Conservation (phyloP, 2,888 invertebrate genomes). For the Parascotia fuliginaria region DNA sequence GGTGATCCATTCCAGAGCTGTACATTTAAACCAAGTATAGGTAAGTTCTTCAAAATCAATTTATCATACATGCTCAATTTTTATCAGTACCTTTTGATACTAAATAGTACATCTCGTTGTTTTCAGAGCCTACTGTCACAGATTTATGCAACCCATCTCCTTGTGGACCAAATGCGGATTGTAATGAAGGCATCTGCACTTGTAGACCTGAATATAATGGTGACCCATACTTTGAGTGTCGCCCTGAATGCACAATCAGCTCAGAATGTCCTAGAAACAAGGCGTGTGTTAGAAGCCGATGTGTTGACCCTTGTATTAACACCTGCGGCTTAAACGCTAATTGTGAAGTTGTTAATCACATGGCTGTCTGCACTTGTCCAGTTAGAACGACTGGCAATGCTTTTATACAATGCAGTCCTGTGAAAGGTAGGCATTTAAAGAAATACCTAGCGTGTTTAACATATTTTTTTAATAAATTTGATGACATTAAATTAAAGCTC, state of each 20-base stretch:
- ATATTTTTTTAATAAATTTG: background rate
- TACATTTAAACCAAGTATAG: constrained; percentile 81
- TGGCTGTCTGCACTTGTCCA: constrained; percentile 92
- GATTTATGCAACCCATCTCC: constrained; percentile 88
- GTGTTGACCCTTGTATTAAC: constrained; percentile 90
- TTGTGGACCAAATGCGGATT: constrained; percentile 87
- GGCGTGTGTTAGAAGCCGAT: constrained; percentile 90
- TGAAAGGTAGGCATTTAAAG: constrained; percentile 72
- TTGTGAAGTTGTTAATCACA: constrained; percentile 91
- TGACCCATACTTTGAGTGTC: constrained; percentile 89
- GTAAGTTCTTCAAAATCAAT: constrained; percentile 59
- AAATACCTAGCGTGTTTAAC: too few relatives aligned
- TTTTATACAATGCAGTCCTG: constrained; percentile 87
- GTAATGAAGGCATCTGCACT: constrained; percentile 86
- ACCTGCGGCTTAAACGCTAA: constrained; percentile 91
- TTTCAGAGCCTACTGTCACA: constrained; percentile 60
- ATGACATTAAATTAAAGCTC: too few relatives aligned
- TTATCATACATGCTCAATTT: background rate
- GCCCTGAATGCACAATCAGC: constrained; percentile 91
- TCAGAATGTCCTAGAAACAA: constrained; percentile 89
- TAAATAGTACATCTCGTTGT: constrained; percentile 16
- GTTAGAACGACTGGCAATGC: constrained; percentile 90
- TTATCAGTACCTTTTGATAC: background rate
- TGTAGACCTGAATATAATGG: constrained; percentile 87
- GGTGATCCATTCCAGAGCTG: constrained; percentile 93